A percentile compares a stretch with the other conserved stretches of the same genome.
phyloP scores from a whole-genome alignment of 2,888 invertebrate genomes.

The Piscicola geometra region DNA sequence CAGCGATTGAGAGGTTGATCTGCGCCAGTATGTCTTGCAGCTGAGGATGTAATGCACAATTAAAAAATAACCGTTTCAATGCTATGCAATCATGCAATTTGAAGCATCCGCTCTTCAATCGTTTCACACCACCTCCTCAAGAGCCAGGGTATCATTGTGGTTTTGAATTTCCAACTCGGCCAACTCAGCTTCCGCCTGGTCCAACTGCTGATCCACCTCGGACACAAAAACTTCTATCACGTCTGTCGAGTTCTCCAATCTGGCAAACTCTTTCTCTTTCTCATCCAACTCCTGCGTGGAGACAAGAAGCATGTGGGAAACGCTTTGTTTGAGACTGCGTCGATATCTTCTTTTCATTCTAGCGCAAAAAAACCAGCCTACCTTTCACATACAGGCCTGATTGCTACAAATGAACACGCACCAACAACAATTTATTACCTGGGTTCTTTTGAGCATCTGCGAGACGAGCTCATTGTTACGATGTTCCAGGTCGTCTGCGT shows the following conservation, averaged over 20 bases:
- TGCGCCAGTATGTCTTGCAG: background rate
- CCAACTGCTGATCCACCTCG: background rate
- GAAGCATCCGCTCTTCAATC: background rate
- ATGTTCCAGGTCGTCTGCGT: conserved; percentile 8
- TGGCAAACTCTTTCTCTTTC: background rate
- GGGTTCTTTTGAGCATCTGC: background rate
- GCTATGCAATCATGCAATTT: background rate
- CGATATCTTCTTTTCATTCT: too few relatives aligned
- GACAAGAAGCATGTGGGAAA: too few relatives aligned
- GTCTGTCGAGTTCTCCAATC: background rate
- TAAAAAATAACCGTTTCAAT: too few relatives aligned
- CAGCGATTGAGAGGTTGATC: background rate
- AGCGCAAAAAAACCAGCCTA: too few relatives aligned
- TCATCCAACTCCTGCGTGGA: background rate
- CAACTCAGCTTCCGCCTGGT: background rate
- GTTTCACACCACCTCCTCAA: background rate
- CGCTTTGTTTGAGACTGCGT: too few relatives aligned
- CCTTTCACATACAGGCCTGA: too few relatives aligned
- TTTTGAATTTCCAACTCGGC: background rate
- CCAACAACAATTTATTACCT: too few relatives aligned
- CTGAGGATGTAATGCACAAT: background rate
- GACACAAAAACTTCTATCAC: background rate
- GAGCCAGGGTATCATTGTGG: background rate
- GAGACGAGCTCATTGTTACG: background rate
- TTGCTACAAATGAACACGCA: too few relatives aligned